Evolutionary conservation across 2,888 invertebrate genomes (phyloP).

Genomic region (Colletes collaris): DNA sequence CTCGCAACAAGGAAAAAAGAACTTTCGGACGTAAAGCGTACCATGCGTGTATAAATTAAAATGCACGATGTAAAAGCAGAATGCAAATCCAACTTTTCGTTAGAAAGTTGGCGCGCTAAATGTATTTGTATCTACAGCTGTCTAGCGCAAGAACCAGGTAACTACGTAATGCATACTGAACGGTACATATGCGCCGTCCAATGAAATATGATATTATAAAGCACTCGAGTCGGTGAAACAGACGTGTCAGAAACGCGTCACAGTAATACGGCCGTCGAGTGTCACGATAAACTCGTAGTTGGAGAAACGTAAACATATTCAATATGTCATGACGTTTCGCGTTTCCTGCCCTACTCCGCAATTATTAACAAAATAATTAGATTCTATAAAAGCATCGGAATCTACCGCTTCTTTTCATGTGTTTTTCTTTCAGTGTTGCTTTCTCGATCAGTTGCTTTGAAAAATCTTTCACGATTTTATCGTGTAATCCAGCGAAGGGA

Average conservation of each 20-base stretch:
- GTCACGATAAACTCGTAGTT: conserved; percentile 4
- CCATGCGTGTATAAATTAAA: too few species aligned
- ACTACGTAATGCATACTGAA: conserved; percentile 48
- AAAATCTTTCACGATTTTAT: neutral
- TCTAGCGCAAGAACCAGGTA: conserved; percentile 18
- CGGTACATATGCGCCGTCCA: conserved; percentile 11
- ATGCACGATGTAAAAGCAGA: neutral
- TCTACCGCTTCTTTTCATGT: too few species aligned
- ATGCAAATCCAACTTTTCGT: conserved; percentile 31
- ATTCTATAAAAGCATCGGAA: too few species aligned
- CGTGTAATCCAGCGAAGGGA: neutral
- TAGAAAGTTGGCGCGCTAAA: conserved; percentile 32
- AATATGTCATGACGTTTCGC: neutral
- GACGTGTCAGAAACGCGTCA: conserved; percentile 1
- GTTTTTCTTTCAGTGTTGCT: too few species aligned
- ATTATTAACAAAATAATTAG: too few species aligned
- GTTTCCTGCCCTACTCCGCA: neutral
- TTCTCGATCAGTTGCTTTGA: too few species aligned
- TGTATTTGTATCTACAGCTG: conserved; percentile 27
- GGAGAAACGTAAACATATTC: neutral
- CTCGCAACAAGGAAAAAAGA: too few species aligned
- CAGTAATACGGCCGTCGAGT: neutral
- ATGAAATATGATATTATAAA: conserved; percentile 46
- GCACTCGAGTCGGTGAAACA: conserved; percentile 6
- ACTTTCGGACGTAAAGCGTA: too few species aligned